These are phyloP conservation scores for Pseudorhiza aurosa DNA, from an alignment of 30 jellyfish, hydroid and myxozoan species.

Conservation along the genomic window DNA sequence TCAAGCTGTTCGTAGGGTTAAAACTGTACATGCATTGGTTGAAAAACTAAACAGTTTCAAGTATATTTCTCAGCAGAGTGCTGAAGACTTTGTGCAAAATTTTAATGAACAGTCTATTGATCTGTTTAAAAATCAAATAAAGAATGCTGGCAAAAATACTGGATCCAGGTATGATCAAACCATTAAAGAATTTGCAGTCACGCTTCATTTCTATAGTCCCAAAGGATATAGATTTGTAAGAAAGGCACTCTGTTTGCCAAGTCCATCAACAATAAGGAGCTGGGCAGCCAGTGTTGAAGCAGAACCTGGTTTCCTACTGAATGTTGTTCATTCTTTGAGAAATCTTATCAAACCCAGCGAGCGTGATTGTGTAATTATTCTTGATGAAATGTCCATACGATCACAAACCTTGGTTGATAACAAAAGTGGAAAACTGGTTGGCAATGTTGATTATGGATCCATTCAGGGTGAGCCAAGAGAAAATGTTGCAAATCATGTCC, in stretches of 20 bases:
- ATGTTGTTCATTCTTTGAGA: too few species aligned
- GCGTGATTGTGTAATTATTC: slow-evolving; percentile 2
- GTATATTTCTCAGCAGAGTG: neutral
- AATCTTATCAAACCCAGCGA: slow-evolving; percentile 3
- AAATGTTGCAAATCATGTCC: slow-evolving; percentile 9
- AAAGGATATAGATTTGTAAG: slow-evolving; percentile 23
- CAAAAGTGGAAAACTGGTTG: slow-evolving; percentile 19
- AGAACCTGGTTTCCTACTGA: slow-evolving; percentile 45
- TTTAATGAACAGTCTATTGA: slow-evolving; percentile 1
- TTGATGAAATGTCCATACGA: slow-evolving; percentile 41
- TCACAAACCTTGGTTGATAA: slow-evolving; percentile 7
- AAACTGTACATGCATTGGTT: neutral
- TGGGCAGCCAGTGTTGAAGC: slow-evolving; percentile 45
- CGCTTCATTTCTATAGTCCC: slow-evolving; percentile 46
- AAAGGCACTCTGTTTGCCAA: slow-evolving; percentile 27
- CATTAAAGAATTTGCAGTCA: slow-evolving; percentile 22
- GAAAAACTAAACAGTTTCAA: neutral
- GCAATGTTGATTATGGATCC: slow-evolving; percentile 36
- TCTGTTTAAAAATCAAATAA: slow-evolving; percentile 12
- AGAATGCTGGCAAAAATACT: neutral
- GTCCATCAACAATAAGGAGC: slow-evolving; percentile 33
- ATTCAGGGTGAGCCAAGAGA: slow-evolving; percentile 24
- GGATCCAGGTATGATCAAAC: neutral
- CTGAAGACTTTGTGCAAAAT: slow-evolving; percentile 2
- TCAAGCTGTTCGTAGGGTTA: neutral